Evolutionary conservation across 2,797 vertebrate species (phyloP).

Genomic region (Sebastes iracundus): DNA sequence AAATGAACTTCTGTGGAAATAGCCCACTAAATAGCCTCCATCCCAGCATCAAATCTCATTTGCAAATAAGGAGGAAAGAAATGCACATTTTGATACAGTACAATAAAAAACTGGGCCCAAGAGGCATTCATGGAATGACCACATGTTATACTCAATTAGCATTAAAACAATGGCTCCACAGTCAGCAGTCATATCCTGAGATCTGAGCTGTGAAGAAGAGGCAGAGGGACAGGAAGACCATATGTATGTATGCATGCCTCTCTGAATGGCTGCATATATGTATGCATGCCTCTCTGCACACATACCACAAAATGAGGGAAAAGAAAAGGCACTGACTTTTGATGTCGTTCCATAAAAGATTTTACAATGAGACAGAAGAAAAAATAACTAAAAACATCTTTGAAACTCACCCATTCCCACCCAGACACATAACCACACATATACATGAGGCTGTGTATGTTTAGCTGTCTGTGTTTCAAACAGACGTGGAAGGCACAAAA

Average conservation of each 20-base stretch:
- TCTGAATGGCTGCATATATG: neutral
- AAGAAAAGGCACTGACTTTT: constrained; percentile 11
- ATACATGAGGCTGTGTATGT: neutral
- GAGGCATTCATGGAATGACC: constrained; percentile 70
- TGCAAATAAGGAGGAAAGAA: constrained; percentile 45
- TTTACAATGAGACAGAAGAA: neutral
- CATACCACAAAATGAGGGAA: constrained; percentile 8
- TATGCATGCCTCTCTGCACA: neutral
- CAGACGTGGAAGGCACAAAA: constrained; percentile 32
- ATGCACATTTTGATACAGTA: constrained; percentile 55
- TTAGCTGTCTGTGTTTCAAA: constrained; percentile 30
- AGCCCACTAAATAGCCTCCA: constrained; percentile 35
- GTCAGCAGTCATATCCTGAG: constrained; percentile 46
- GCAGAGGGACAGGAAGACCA: constrained; percentile 3
- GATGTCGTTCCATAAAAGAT: constrained; percentile 18
- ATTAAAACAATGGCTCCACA: constrained; percentile 77
- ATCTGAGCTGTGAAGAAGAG: constrained; percentile 38
- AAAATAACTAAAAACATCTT: constrained; percentile 18
- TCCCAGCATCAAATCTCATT: constrained; percentile 61
- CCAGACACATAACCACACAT: neutral
- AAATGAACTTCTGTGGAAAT: constrained; percentile 37
- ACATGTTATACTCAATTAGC: constrained; percentile 72
- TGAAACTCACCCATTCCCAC: neutral
- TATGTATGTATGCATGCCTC: neutral
- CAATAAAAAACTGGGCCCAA: constrained; percentile 44